Conservation (phyloP, 2,797 vertebrate species). For the Sebastes goodei region DNA sequence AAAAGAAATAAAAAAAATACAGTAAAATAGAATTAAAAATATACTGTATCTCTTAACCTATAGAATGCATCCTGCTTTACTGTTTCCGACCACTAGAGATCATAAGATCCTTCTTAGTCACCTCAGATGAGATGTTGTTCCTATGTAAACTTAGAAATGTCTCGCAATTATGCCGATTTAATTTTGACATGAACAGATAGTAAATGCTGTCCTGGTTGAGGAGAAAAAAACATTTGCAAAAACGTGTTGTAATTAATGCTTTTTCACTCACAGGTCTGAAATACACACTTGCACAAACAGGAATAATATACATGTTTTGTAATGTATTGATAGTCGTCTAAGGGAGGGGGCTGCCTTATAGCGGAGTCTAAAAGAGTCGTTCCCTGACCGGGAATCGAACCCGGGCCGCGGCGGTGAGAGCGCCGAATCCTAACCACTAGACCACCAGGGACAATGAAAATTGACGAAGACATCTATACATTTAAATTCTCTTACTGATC, state of each 20-base stretch:
- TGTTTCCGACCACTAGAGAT: constrained; percentile 13
- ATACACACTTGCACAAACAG: neutral
- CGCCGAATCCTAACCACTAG: constrained; percentile 84
- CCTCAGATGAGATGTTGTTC: neutral
- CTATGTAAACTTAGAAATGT: neutral
- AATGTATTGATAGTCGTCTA: too few species aligned
- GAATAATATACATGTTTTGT: too few species aligned
- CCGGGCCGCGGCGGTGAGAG: constrained; percentile 72
- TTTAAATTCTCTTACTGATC: neutral
- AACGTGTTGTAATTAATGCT: neutral
- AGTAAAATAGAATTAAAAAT: too few species aligned
- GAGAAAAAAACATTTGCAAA: neutral
- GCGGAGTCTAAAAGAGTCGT: neutral
- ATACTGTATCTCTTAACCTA: too few species aligned
- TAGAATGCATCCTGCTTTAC: neutral
- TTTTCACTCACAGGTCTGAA: neutral
- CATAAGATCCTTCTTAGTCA: neutral
- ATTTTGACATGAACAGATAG: neutral
- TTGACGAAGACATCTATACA: fast-evolving
- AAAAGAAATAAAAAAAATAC: too few species aligned
- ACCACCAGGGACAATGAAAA: constrained; percentile 52
- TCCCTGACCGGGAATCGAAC: constrained; percentile 77
- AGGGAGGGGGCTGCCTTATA: too few species aligned
- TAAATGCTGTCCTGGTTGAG: neutral
- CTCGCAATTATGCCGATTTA: neutral